These are phyloP conservation scores for Drosophila mimetica DNA, from an alignment of 2,888 invertebrate species.

Conservation along the genomic window DNA sequence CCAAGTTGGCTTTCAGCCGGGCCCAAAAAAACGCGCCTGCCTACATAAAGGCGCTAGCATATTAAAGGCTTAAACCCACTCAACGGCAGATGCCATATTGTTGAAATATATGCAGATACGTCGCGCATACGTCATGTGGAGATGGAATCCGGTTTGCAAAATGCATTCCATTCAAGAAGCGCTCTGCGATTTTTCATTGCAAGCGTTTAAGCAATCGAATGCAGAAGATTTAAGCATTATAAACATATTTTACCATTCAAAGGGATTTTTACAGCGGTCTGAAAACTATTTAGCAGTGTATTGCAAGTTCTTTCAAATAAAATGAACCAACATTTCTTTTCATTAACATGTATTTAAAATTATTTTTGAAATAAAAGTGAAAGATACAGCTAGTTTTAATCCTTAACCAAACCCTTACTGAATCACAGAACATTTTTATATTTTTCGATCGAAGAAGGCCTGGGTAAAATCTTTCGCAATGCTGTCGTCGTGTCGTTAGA, in stretches of 20 bases:
- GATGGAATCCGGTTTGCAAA: constrained; percentile 33
- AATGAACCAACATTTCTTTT: too few relatives aligned
- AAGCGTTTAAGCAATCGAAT: not conserved
- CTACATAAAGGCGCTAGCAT: constrained; percentile 50
- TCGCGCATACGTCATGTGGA: constrained; percentile 41
- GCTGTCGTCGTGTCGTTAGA: constrained; percentile 22
- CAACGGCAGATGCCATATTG: constrained; percentile 51
- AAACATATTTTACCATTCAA: not conserved
- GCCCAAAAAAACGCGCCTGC: constrained; percentile 37
- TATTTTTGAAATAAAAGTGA: too few relatives aligned
- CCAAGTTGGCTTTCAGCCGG: constrained; percentile 34
- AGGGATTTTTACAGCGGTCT: not conserved
- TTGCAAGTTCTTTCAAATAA: too few relatives aligned
- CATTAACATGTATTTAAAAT: too few relatives aligned
- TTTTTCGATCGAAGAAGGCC: constrained; percentile 22
- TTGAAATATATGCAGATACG: constrained; percentile 37
- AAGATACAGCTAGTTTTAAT: too few relatives aligned
- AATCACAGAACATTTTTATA: not conserved
- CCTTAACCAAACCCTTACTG: too few relatives aligned
- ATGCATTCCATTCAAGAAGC: constrained; percentile 37
- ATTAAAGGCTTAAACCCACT: constrained; percentile 63
- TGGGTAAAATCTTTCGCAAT: not conserved
- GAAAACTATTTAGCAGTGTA: not conserved
- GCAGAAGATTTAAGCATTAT: not conserved
- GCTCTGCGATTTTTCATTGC: constrained; percentile 11